These are phyloP conservation scores for Apis cerana DNA, from an alignment of 1,140 invertebrate genomes.

Conservation along the genomic window DNA sequence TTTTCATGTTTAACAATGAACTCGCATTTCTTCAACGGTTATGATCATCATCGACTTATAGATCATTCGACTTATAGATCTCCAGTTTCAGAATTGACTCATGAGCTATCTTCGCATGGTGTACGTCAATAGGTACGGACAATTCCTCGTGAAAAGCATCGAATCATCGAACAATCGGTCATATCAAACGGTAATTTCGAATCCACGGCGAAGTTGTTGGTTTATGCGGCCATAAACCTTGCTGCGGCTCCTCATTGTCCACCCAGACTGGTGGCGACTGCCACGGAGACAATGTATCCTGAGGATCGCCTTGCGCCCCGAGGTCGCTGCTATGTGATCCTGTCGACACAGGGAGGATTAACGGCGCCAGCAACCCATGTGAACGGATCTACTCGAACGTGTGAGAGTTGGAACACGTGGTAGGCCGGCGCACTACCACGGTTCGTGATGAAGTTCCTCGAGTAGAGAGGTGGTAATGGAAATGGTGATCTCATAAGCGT, in stretches of 20 bases:
- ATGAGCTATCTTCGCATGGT: no score
- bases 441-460: conserved; percentile 20
- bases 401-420: conserved; percentile 40
- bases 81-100: no score
- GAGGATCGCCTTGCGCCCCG: conserved; percentile 35
- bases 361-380: conserved; percentile 28
- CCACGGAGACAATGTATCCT: conserved; percentile 48
- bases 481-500: background rate
- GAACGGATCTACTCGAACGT: conserved; percentile 48
- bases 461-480: no score
- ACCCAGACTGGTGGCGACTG: conserved; percentile 15
- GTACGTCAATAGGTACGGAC: background rate
- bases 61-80: no score
- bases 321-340: conserved; percentile 51
- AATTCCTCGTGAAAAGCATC: background rate
- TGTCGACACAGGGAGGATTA: conserved; percentile 65
- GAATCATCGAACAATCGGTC: conserved; percentile 7
- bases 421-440: background rate
- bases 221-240: conserved; percentile 58
- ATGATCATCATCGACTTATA: background rate
- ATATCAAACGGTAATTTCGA: conserved; percentile 31
- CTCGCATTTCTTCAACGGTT: background rate
- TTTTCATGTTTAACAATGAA: no score
- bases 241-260: conserved; percentile 16
- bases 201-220: conserved; percentile 30